These are phyloP conservation scores for Maniola hyperantus DNA, from an alignment of 2,888 invertebrate genomes.

Conservation along the genomic window DNA sequence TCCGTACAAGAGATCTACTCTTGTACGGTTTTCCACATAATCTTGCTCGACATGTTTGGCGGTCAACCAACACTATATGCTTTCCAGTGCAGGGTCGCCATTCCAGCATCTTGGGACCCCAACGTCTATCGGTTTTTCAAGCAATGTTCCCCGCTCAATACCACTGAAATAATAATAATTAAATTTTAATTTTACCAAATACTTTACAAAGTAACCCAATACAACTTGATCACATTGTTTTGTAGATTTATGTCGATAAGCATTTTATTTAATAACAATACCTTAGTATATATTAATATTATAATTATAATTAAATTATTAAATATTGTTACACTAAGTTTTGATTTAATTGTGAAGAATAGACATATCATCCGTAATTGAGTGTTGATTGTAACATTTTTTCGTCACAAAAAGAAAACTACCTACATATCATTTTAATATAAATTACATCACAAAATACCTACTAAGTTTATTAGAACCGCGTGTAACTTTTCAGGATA, in stretches of 20 bases:
- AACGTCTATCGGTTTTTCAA: too few species aligned
- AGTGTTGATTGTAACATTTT: neutral
- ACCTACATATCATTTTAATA: neutral
- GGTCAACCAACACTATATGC: too few species aligned
- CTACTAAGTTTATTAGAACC: neutral
- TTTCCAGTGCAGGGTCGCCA: too few species aligned
- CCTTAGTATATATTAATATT: neutral
- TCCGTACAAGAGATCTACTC: too few species aligned
- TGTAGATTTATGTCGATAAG: too few species aligned
- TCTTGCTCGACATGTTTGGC: too few species aligned
- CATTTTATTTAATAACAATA: neutral
- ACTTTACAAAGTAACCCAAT: neutral
- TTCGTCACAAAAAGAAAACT: neutral
- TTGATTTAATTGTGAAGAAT: neutral
- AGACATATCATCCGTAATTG: slow-evolving; percentile 8
- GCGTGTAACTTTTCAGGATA: too few species aligned
- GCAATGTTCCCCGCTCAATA: too few species aligned
- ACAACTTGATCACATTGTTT: neutral
- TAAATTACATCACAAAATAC: neutral
- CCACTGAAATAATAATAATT: too few species aligned
- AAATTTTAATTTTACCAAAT: too few species aligned
- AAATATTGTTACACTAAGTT: neutral
- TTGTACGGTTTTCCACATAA: too few species aligned
- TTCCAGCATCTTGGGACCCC: too few species aligned
- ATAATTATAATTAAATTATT: neutral